Base-by-base conservation (phyloP, 2,888 invertebrate species). In the Brassicogethes aeneus region DNA sequence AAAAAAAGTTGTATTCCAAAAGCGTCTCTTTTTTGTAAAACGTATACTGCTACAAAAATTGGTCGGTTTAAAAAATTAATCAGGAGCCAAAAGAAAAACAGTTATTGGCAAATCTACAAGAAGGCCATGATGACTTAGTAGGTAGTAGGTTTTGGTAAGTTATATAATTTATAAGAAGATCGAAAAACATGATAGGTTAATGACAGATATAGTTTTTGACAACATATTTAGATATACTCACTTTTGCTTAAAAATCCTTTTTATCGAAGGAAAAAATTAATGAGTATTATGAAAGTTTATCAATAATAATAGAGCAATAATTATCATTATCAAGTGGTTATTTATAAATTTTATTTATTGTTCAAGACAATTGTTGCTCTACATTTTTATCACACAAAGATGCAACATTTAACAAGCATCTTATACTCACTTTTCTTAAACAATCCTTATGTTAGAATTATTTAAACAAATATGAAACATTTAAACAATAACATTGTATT, bases 391-490 rank as follows among this genome's bases (percentile, higher is more conserved):
- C 23, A 45, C 45, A 50, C 43, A 44, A 46, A 53, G 50, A 55
- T 52, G 51, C 51, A 52, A 52, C 52, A 50, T 43, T 52, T 45
- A 52, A 42, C 50, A 55, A 50, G 45, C 49, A 49, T 47, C 44
- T 45, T 45, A 55, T 74, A 75, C 74, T 75, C 70, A 75, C 74
- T 71, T 74, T 74, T 73, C 60, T 70, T 70, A 69, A 68, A 68
- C 65, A 70, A 70, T 70, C 73, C 74, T 72, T 23, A 7, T 23
- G 23, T 7, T 10, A 23, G 23, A 23, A 23, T 7, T 23, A 23
- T 23, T 23, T 23, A 23, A 23, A 23, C 23, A 10, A 7, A 10
- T 23, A 5, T 23, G 23, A 23, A 10, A 10, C 23, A 23, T 5
- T 23, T 23, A 23, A 23, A 23, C n/a, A n/a, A n/a, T n/a, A n/a